Base-by-base conservation (phyloP, 2,888 invertebrate genomes). In the Petrophora chlorosata region DNA sequence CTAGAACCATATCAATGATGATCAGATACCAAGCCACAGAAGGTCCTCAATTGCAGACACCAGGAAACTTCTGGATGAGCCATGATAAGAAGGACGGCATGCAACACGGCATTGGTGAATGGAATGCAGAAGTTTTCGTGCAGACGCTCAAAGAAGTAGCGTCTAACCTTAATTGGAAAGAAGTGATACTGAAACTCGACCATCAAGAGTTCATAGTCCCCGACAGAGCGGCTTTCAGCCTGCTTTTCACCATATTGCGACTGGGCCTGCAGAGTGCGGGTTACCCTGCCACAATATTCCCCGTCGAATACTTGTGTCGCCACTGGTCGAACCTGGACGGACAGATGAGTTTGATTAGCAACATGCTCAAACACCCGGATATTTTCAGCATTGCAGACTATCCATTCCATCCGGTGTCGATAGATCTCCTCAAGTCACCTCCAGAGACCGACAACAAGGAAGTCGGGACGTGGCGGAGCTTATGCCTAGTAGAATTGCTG, bases 371-470 rank as follows among this genome's bases (percentile, higher is more conserved):
- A 76, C 94, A 96, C 83, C 94, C 97, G 0, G 99, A 99, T 76
- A 93, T 99, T 59, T 98, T 99, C 82, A 97, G 97, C 73, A 96
- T 99, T 76, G 96, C 97, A 17, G 98, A 99, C 78, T 95, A 96
- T 81, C 95, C 96, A 0, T 97, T 95, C 76, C 95, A 95, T 66
- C 93, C 96, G 2, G 97, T 98, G 1, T 92, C 95, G 1, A 94
- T 97, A 30, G 98, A 98, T 67, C 93, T 97, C 57, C 84, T 99
- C 25, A 99, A 99, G 88, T 95, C 97, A 7, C 95, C 96, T 3
- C 99, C 99, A 0, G 99, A 99, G 87, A 95, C 95, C 14, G 98
- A 98, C 66, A 97, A 97, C 78, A 97, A 98, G 79, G 98, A 98
- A 77, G 93, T 98, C 32, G 94, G 95, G 30, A 96, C 96, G 12